These are phyloP conservation scores for Toxonevra muliebris DNA, from an alignment of 2,888 invertebrate species.

Conservation along the genomic window DNA sequence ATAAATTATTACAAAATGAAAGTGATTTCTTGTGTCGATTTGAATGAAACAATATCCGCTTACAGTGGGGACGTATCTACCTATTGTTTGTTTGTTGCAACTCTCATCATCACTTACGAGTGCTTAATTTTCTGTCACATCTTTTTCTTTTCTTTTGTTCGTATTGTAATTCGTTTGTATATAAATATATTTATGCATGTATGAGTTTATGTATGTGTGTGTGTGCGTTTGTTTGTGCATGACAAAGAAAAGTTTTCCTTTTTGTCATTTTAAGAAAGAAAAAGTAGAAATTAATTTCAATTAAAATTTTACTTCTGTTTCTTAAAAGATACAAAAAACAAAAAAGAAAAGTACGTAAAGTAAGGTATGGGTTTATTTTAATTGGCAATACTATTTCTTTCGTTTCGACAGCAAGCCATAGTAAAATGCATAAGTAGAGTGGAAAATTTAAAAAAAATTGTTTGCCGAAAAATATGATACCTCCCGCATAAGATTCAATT, in stretches of 20 bases:
- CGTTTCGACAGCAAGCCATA: too few relatives aligned
- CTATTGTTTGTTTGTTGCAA: background rate
- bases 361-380: too few relatives aligned
- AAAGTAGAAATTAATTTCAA: too few relatives aligned
- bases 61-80: background rate
- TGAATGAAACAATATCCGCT: conserved; percentile 11
- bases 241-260: background rate
- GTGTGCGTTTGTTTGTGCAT: background rate
- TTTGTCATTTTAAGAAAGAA: background rate
- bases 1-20: conserved; percentile 12
- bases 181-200: background rate
- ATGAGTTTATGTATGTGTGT: background rate
- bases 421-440: too few relatives aligned
- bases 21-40: conserved; percentile 10
- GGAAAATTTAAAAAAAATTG: too few relatives aligned
- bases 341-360: too few relatives aligned
- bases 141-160: conserved; percentile 1
- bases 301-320: too few relatives aligned
- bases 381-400: too few relatives aligned
- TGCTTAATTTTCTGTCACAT: background rate
- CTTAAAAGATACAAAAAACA: too few relatives aligned
- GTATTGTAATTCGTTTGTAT: conserved; percentile 14
- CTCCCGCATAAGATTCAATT: too few relatives aligned
- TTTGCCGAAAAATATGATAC: too few relatives aligned
- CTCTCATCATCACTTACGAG: background rate